These are phyloP conservation scores for Calliopsis andreniformis DNA, from an alignment of 1,140 invertebrate genomes.

Conservation along the genomic window DNA sequence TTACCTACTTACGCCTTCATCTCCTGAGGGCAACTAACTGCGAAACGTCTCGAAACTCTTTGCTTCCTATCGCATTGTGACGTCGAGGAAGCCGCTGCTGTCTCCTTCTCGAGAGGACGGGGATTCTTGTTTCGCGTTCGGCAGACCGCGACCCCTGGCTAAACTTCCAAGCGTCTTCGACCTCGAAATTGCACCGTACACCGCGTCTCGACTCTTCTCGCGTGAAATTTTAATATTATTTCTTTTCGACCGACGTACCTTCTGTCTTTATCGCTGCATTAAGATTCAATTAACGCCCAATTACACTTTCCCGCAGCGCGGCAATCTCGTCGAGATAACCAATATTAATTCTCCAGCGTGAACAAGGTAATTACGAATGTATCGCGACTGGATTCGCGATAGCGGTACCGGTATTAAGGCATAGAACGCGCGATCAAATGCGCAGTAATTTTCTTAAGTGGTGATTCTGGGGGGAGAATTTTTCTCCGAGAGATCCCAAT, in stretches of 20 bases:
- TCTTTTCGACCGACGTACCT: background rate
- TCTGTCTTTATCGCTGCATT: constrained; percentile 43
- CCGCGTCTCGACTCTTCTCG: background rate
- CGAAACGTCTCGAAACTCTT: constrained; percentile 70
- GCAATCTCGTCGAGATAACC: constrained; percentile 32
- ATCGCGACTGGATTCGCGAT: constrained; percentile 28
- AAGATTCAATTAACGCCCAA: constrained; percentile 53
- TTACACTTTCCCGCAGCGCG: constrained; percentile 16
- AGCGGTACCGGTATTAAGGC: constrained; percentile 4
- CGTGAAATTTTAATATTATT: constrained; percentile 22
- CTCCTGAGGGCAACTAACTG: constrained; percentile 77
- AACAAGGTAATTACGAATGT: constrained; percentile 55
- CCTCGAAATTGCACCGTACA: constrained; percentile 11
- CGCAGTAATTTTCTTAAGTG: constrained; percentile 15
- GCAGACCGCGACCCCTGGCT: constrained; percentile 48
- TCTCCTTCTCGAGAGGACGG: constrained; percentile 21
- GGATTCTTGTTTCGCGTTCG: constrained; percentile 60
- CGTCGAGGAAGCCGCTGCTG: constrained; percentile 48
- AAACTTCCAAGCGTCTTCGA: constrained; percentile 36
- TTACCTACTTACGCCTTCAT: constrained; percentile 81
- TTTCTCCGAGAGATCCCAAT: too few relatives aligned
- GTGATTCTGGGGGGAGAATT: too few relatives aligned
- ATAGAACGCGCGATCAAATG: constrained; percentile 16
- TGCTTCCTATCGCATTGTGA: constrained; percentile 67
- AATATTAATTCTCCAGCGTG: constrained; percentile 33